A percentile compares a stretch with the other conserved stretches of the same genome.
phyloP scores from a whole-genome alignment of 2,797 vertebrate species.

The Chloroceryle amazona region DNA sequence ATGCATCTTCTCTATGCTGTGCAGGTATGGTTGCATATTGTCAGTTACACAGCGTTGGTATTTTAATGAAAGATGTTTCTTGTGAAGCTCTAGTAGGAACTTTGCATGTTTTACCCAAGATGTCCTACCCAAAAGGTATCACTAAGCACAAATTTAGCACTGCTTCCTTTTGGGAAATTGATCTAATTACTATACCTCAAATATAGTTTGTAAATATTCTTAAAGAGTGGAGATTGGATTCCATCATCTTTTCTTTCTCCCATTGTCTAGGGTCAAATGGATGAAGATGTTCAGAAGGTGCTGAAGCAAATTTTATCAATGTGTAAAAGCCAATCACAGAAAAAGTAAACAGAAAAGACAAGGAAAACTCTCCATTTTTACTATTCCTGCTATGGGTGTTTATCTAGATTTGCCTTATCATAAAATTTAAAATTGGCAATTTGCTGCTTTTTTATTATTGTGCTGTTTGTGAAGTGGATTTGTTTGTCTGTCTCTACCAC shows the following conservation, averaged over 20 bases:
- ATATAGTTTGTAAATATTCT: not conserved
- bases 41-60: not conserved
- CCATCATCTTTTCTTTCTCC: not conserved
- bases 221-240: not conserved
- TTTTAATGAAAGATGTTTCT: not conserved
- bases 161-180: not conserved
- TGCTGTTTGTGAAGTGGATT: slow-evolving; percentile 58
- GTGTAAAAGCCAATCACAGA: slow-evolving; percentile 94
- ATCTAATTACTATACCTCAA: not conserved
- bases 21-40: slow-evolving; percentile 85
- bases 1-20: slow-evolving; percentile 99
- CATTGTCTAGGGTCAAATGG: slow-evolving; percentile 94
- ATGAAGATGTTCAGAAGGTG: slow-evolving; percentile 98
- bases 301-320: slow-evolving; percentile 97
- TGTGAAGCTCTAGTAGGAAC: not conserved
- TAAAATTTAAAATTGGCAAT: slow-evolving; percentile 31
- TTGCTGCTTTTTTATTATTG: slow-evolving; percentile 61
- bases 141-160: not conserved
- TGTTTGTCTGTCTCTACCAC: slow-evolving; percentile 36
- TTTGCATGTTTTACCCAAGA: not conserved
- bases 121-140: not conserved
- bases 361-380: slow-evolving; percentile 26
- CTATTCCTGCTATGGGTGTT: slow-evolving; percentile 44
- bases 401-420: slow-evolving; percentile 64
- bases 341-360: slow-evolving; percentile 83